phyloP scores from a whole-genome alignment of 2,113 vertebrate species.

The Myxocyprinus asiaticus region DNA sequence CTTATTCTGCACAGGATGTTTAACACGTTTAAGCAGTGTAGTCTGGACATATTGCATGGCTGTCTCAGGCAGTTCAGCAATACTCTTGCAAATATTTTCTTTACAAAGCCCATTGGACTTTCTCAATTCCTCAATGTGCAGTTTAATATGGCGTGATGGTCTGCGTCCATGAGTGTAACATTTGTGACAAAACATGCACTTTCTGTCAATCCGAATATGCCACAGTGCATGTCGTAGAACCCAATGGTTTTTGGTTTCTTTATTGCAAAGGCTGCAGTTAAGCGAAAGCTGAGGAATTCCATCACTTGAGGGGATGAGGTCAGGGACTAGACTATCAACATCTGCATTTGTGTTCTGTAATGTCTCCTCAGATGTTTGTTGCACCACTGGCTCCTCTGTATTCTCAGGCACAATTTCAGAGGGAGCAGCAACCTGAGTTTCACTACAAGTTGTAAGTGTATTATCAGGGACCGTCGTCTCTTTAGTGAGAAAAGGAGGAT shows the following conservation, averaged over 20 bases:
- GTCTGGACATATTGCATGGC: constrained; percentile 16
- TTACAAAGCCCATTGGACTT: constrained; percentile 67
- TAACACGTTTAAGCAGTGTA: constrained; percentile 53
- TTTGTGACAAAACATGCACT: constrained; percentile 90
- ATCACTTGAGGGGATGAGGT: constrained; percentile 69
- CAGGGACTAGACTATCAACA: constrained; percentile 43
- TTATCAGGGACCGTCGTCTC: constrained; percentile 15
- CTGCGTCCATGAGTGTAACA: constrained; percentile 83
- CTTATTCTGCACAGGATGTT: constrained; percentile 19
- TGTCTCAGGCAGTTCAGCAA: constrained; percentile 45
- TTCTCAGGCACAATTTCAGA: constrained; percentile 11
- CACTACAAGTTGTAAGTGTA: not conserved
- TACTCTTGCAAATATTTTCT: constrained; percentile 34
- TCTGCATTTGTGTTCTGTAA: constrained; percentile 30
- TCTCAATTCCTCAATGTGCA: constrained; percentile 88
- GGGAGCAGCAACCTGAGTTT: not conserved
- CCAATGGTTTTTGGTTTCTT: constrained; percentile 83
- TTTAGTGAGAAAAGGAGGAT: constrained; percentile 18
- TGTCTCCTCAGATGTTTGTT: not conserved
- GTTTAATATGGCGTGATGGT: constrained; percentile 90
- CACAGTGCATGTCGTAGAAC: constrained; percentile 90
- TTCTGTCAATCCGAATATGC: constrained; percentile 87
- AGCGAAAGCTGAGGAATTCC: constrained; percentile 70
- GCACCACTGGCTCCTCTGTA: not conserved
- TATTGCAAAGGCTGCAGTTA: constrained; percentile 87